Evolutionary conservation across 2,113 vertebrate genomes (phyloP), one percentile per base, ranked within the genome.

Genomic region (Callipepla squamata): DNA sequence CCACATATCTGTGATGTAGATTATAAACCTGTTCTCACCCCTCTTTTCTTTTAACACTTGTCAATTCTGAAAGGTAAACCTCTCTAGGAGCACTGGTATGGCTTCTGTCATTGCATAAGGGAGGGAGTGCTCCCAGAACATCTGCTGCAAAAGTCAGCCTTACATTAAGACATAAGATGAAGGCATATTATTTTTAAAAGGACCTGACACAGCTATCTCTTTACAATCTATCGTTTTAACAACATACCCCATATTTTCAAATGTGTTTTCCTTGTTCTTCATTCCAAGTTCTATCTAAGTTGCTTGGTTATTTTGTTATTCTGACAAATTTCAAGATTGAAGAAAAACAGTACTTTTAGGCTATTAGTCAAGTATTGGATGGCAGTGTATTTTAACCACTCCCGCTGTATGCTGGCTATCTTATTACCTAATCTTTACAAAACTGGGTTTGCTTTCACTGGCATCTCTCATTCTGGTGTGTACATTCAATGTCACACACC

Each of bases 1-100:
- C 94, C 95, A 93, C 91, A 81, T 84, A 65, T 65, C 89, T 77
- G 8, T 36, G 85, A 83, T 92, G 87, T 91, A 92, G 93, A 95
- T 95, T 81, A 85, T 65, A 95, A 97, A 83, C 92, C 94, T 59
- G 36, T 96, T 96, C 96, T 63, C 92, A 97, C 94, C 93, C 96
- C 95, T 62, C 89, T 95, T 95, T 96, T 97, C 93, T 85, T 95
- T 96, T 97, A 95, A 92, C 95, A 96, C 93, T 97, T 97, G 96
- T 96, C 97, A 96, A 36, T 85, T 94, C 83, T 90, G 89, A 84
- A 94, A 95, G 94, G 94, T 96, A 96, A 89, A 92, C 85, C 80
- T 93, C 91, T 90, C 95, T 74, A 76, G 66, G 93, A 96, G 95
- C 95, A 62, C 90, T 95, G 89, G 90, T 93, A 85, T 93, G 96